Conservation (phyloP, 35 echinoderm and acorn worm genomes). For the Acanthaster planci region DNA sequence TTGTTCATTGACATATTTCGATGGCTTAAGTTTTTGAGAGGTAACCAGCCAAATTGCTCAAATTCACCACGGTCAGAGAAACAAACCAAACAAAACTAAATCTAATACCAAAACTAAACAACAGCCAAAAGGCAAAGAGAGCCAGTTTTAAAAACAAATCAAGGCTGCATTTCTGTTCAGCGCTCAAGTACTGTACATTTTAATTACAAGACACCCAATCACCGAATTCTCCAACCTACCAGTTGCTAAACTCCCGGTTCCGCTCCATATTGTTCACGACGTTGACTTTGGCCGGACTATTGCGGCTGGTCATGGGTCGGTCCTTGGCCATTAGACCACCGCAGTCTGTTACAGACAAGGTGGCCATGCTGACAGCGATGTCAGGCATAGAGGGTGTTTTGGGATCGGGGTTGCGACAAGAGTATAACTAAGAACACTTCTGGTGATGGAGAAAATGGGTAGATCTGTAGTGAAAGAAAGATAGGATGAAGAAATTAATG, state of each 20-base stretch:
- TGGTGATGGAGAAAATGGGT: not conserved
- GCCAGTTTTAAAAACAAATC: not conserved
- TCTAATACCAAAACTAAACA: too few relatives aligned
- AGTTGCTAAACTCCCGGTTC: slow-evolving; percentile 64
- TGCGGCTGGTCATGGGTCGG: slow-evolving; percentile 73
- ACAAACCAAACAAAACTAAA: too few relatives aligned
- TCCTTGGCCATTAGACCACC: slow-evolving; percentile 80
- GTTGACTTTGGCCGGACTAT: slow-evolving; percentile 72
- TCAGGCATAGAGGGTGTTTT: slow-evolving; percentile 30
- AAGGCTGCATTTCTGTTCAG: not conserved
- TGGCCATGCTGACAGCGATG: slow-evolving; percentile 77
- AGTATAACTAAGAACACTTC: slow-evolving; percentile 8
- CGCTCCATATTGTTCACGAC: slow-evolving; percentile 62
- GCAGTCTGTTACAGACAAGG: slow-evolving; percentile 90
- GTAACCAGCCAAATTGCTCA: too few relatives aligned
- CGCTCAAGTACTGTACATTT: not conserved
- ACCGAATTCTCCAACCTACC: slow-evolving; percentile 37
- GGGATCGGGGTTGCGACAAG: not conserved
- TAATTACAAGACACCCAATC: too few relatives aligned
- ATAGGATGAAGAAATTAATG: not conserved
- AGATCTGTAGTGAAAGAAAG: not conserved
- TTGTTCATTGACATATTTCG: too few relatives aligned
- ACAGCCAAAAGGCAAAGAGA: not conserved
- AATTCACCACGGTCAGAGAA: too few relatives aligned
- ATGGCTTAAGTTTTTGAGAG: too few relatives aligned